phyloP scores from a whole-genome alignment of 2,113 vertebrate species.

The Chauna torquata region DNA sequence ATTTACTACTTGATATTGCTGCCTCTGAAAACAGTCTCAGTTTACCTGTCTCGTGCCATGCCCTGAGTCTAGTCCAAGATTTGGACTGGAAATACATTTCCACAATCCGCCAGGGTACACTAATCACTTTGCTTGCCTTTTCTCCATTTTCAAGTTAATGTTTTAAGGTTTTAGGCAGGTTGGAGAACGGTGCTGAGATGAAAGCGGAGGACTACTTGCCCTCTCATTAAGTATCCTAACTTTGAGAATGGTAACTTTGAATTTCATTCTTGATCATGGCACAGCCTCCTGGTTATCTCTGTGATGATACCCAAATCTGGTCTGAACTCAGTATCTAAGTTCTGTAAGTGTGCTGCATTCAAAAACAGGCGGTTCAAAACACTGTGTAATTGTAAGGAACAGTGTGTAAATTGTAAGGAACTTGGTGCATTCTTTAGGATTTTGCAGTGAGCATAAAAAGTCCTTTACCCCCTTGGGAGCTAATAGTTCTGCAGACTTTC shows the following conservation, averaged over 20 bases:
- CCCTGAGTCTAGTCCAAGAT: background rate
- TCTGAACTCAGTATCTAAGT: background rate
- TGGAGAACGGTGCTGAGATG: background rate
- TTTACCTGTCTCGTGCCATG: background rate
- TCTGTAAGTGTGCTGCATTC: background rate
- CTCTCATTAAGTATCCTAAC: background rate
- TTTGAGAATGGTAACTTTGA: background rate
- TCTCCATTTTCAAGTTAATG: background rate
- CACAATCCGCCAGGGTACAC: background rate
- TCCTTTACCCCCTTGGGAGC: background rate
- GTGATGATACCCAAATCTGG: background rate
- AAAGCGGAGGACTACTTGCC: background rate
- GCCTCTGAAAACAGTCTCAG: background rate
- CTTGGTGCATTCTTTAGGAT: background rate
- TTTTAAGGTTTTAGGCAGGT: background rate
- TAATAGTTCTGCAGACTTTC: background rate
- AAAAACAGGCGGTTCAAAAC: background rate
- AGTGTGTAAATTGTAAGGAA: background rate
- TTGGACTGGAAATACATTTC: background rate
- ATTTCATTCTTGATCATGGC: background rate
- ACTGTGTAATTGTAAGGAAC: background rate
- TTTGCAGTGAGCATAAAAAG: background rate
- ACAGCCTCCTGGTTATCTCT: background rate
- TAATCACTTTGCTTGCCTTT: background rate
- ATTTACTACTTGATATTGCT: background rate